Conservation (phyloP, 1,140 invertebrate species). For the Hyles vespertilio region DNA sequence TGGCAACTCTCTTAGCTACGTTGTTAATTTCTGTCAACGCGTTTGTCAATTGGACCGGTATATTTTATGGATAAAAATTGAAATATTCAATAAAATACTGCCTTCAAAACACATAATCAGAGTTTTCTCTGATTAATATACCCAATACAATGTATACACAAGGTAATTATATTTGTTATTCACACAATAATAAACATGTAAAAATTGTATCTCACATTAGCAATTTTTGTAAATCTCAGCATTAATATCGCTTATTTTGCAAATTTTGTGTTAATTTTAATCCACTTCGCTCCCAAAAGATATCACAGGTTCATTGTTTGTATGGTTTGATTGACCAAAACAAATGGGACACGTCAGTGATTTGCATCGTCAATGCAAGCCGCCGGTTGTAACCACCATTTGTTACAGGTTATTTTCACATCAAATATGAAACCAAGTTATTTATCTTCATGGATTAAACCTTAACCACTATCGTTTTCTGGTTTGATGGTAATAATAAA, state of each 20-base stretch:
- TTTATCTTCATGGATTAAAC: no score
- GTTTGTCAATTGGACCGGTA: constrained; percentile 41
- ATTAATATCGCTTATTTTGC: no score
- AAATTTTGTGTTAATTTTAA: no score
- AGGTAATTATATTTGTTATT: constrained; percentile 22
- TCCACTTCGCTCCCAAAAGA: no score
- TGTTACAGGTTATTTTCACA: constrained; percentile 17
- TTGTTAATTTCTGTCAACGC: constrained; percentile 41
- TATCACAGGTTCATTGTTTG: no score
- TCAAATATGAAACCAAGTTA: background rate
- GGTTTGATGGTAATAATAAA: no score
- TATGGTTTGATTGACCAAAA: constrained; percentile 1
- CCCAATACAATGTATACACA: constrained; percentile 26
- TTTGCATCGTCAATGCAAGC: constrained; percentile 6
- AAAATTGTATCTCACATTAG: no score
- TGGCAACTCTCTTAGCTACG: constrained; percentile 43
- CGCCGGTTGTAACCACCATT: constrained; percentile 14
- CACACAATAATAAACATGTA: constrained; percentile 1
- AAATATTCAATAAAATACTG: background rate
- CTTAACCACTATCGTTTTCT: no score
- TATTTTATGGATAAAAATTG: constrained; percentile 1
- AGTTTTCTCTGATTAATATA: constrained; percentile 9
- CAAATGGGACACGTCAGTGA: constrained; percentile 57
- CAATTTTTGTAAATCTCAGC: no score
- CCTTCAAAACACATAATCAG: constrained; percentile 10